These are phyloP conservation scores for Athalia circularis DNA, from an alignment of 2,888 invertebrate genomes.

Conservation along the genomic window DNA sequence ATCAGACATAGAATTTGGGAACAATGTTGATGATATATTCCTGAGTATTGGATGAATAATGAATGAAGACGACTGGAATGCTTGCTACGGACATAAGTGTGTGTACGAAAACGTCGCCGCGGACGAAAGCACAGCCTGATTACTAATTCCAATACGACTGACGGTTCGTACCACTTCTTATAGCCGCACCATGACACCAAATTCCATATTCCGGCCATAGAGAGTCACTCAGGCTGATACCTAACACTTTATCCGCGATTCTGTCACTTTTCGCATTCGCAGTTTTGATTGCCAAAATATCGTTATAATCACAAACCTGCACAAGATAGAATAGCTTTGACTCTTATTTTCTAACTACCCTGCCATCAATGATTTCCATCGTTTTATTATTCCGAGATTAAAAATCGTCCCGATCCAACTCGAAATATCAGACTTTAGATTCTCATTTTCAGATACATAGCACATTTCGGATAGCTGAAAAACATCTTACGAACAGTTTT, in stretches of 20 bases:
- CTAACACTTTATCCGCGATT: constrained; percentile 20
- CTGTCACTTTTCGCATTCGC: constrained; percentile 1
- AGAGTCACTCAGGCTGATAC: constrained; percentile 49
- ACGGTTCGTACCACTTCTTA: constrained; percentile 68
- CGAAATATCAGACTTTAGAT: too few species aligned
- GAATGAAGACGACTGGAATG: constrained; percentile 51
- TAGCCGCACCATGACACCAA: constrained; percentile 69
- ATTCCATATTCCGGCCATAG: constrained; percentile 67
- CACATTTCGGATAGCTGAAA: too few species aligned
- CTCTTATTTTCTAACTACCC: neutral
- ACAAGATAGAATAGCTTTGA: too few species aligned
- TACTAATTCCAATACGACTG: constrained; percentile 66
- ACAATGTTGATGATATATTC: constrained; percentile 30
- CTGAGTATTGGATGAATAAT: constrained; percentile 53
- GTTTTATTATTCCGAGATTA: too few species aligned
- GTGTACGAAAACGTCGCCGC: constrained; percentile 44
- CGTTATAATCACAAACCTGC: neutral
- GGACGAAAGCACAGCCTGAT: constrained; percentile 64
- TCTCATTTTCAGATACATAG: too few species aligned
- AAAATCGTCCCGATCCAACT: too few species aligned
- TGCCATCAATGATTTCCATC: too few species aligned
- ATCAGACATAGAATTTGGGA: constrained; percentile 27
- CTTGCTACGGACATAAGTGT: constrained; percentile 24
- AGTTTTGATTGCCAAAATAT: neutral
- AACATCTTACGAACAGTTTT: too few species aligned